Base-by-base conservation (phyloP, 1,140 invertebrate genomes). In the Dufourea novaeangliae region DNA sequence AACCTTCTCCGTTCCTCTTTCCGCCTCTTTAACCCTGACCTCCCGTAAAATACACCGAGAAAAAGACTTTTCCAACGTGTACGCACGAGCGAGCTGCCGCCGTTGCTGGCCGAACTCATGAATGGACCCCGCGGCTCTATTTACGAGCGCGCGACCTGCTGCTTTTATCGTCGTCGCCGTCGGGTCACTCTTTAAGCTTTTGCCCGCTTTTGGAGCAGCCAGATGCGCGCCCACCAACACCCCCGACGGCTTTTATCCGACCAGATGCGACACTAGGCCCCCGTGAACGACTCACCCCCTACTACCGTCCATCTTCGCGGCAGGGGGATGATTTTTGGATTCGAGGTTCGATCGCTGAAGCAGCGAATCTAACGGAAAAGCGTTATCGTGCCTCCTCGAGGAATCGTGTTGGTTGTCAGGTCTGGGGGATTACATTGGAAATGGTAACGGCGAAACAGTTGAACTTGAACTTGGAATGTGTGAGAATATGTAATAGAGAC, bases 11-110 rank as follows among this genome's bases (percentile, higher is more conserved):
- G 68, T 80, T 73, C 29, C 83, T 88, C 84, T 87, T 88, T 87
- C 80, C 85, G 86, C 87, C 87, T 88, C 89, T 90, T 89, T 91
- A 90, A 91, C 90, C 90, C 90, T 91, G 90, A 91, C 89, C 90
- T 89, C 86, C 86, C 89, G 83, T 90, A 90, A 90, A 90, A 86
- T 83, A 87, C 86, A 87, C 86, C 73, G 87, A 81, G 89, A 90
- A 90, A 90, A 90, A 90, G 87, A 90, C 89, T 90, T 90, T 90
- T 90, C 87, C 88, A 83, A 79, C 83, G 82, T 84, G 69, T 84
- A 90, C 89, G 88, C 87, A 89, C 89, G 88, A 87, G 81, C 84
- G 87, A 87, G 87, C 88, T 46, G 63, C 69, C 77, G 22, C 63
- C 50, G 68, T 67, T 61, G 63, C 68, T 88, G 88, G 87, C 88